These are phyloP conservation scores for Empidonax alnorum DNA, from an alignment of 2,113 vertebrate genomes.

Conservation along the genomic window DNA sequence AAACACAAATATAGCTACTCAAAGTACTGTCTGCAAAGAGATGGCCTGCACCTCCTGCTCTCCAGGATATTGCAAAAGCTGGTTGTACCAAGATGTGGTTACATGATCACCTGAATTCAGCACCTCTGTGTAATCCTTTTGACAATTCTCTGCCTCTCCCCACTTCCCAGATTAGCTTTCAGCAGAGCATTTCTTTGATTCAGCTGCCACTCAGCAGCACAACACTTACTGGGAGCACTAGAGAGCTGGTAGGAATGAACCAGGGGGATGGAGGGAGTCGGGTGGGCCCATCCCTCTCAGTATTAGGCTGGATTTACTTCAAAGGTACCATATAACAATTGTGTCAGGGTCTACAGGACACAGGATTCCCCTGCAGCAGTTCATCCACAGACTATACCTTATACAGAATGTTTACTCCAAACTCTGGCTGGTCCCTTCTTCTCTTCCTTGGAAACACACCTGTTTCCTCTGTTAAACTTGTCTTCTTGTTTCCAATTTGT, in stretches of 20 bases:
- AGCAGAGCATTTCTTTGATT: neutral
- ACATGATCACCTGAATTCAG: neutral
- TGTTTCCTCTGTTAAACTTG: neutral
- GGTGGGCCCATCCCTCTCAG: neutral
- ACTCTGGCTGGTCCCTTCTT: neutral
- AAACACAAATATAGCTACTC: neutral
- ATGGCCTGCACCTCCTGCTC: neutral
- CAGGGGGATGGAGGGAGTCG: neutral
- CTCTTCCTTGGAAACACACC: neutral
- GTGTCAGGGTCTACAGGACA: neutral
- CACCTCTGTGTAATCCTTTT: neutral
- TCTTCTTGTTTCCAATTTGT: neutral
- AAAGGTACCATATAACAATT: neutral
- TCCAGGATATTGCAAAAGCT: neutral
- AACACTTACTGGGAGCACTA: neutral
- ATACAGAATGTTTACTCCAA: neutral
- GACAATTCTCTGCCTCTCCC: neutral
- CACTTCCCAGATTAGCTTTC: neutral
- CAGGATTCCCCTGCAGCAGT: neutral
- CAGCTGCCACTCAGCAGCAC: neutral
- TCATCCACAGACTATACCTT: neutral
- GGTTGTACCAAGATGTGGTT: neutral
- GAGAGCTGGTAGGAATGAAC: neutral
- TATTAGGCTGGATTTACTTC: neutral
- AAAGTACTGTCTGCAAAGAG: neutral